Conservation (phyloP, 2,113 vertebrate species). For the Carassius auratus region DNA sequence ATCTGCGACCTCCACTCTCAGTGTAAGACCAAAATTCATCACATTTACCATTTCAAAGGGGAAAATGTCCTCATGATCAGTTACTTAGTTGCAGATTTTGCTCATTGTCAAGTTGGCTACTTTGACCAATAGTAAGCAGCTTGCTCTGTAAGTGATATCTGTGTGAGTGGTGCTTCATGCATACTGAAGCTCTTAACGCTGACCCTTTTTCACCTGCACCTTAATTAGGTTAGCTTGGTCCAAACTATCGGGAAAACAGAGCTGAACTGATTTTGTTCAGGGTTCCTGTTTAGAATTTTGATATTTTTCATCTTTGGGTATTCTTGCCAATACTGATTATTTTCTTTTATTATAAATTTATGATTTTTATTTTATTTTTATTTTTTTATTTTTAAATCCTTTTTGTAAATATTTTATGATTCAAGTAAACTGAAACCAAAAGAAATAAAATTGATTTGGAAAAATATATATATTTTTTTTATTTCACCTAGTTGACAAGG, state of each 20-base stretch:
- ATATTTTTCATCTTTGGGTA: no score
- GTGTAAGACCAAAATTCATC: slow-evolving; percentile 31
- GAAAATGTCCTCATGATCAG: background rate
- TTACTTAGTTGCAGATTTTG: background rate
- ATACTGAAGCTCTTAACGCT: background rate
- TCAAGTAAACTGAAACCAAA: no score
- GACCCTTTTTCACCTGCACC: background rate
- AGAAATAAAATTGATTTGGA: no score
- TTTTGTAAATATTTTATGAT: no score
- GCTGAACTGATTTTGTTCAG: background rate
- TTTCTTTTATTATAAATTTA: background rate
- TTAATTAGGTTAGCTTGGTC: background rate
- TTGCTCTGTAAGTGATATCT: background rate
- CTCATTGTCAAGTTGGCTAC: background rate
- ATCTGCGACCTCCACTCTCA: slow-evolving; percentile 42
- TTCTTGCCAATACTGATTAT: background rate
- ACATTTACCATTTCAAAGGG: background rate
- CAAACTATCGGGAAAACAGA: background rate
- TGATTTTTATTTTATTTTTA: no score
- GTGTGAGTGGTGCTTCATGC: background rate
- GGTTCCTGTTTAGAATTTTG: background rate
- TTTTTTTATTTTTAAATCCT: no score
- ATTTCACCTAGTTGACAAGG: no score
- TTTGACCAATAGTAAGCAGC: background rate
- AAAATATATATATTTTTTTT: no score